These are phyloP conservation scores for Sphenodon punctatus DNA, from an alignment of 2,797 vertebrate genomes.

Conservation along the genomic window DNA sequence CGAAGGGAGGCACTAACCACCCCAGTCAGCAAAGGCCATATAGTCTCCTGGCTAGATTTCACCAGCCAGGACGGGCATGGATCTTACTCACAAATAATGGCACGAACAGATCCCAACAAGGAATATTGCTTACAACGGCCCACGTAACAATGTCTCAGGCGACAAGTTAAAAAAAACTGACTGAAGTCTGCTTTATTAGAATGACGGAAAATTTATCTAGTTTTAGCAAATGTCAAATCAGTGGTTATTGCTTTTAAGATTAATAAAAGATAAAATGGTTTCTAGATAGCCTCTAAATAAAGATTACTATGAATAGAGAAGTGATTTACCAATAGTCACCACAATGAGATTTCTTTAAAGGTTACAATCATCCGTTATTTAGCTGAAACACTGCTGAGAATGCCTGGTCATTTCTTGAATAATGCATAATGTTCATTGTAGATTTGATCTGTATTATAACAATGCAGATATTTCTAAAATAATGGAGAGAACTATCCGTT, in stretches of 20 bases:
- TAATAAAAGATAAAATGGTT: conserved; percentile 80
- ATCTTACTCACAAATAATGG: too few relatives aligned
- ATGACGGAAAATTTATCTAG: conserved; percentile 67
- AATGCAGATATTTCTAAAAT: conserved; percentile 77
- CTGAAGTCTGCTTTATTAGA: conserved; percentile 63
- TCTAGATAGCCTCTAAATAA: conserved; percentile 79
- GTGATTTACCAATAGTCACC: conserved; percentile 81
- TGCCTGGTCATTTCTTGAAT: conserved; percentile 78
- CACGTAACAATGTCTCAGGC: conserved; percentile 41
- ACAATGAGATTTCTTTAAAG: conserved; percentile 85
- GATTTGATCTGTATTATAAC: conserved; percentile 76
- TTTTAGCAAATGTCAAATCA: conserved; percentile 78
- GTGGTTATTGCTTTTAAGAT: conserved; percentile 74
- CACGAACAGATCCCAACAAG: too few relatives aligned
- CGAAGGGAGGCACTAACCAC: too few relatives aligned
- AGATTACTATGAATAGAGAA: conserved; percentile 80
- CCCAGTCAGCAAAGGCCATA: too few relatives aligned
- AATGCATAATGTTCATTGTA: conserved; percentile 75
- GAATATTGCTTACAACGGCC: background rate
- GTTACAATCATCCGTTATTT: conserved; percentile 89
- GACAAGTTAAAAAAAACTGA: conserved; percentile 40
- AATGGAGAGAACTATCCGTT: conserved; percentile 75
- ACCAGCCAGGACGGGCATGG: too few relatives aligned
- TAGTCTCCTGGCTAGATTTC: too few relatives aligned
- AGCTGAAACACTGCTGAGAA: conserved; percentile 77